Conservation (phyloP, 2,113 vertebrate genomes). For the Microtus ochrogaster region DNA sequence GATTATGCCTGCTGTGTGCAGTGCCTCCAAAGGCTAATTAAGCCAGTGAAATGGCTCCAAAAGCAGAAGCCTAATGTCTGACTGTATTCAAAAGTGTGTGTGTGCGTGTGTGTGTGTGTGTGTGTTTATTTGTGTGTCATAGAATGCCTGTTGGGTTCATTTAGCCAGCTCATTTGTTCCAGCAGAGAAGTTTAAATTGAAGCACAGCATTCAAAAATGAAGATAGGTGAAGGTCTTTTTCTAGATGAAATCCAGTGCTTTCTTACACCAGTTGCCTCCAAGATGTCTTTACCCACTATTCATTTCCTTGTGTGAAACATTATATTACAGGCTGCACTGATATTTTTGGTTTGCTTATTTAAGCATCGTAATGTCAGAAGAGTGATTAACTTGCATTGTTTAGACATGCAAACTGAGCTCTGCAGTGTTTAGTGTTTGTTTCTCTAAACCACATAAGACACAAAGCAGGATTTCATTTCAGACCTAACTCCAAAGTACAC, state of each 20-base stretch:
- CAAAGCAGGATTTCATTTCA: conserved; percentile 57
- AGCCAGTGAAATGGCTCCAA: neutral
- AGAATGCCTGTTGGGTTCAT: rapidly evolving
- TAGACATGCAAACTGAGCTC: neutral
- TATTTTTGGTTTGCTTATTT: neutral
- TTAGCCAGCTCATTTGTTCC: neutral
- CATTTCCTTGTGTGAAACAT: neutral
- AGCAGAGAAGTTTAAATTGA: neutral
- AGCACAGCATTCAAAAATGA: neutral
- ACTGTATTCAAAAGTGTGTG: neutral
- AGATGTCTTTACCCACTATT: neutral
- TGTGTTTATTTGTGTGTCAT: neutral
- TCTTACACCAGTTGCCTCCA: neutral
- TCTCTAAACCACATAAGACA: neutral
- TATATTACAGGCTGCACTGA: neutral
- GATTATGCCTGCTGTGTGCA: neutral
- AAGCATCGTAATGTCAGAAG: neutral
- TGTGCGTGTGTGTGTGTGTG: neutral
- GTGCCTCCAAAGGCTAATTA: neutral
- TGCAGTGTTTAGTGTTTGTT: neutral
- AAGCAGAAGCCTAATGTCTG: neutral
- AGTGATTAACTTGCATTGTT: neutral
- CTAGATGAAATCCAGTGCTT: neutral
- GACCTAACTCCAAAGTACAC: neutral
- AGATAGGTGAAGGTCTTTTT: neutral